phyloP scores from a whole-genome alignment of 1,140 invertebrate genomes.

The Leucophenga varia region DNA sequence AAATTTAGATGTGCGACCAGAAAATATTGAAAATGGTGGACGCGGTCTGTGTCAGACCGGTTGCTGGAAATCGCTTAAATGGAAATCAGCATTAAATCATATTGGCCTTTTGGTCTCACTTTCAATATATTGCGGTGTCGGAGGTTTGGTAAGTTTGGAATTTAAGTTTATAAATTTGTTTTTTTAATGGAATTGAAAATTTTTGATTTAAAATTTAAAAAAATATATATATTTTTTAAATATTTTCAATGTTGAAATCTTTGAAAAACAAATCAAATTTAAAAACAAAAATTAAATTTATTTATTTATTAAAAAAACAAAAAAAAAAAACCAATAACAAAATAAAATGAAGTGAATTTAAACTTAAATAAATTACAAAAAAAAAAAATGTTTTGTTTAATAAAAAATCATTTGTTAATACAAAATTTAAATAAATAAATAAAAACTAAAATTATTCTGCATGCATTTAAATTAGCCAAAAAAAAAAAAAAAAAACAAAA shows the following conservation, averaged over 20 bases:
- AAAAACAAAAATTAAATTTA: background rate
- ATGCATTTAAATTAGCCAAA: background rate
- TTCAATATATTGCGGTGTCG: constrained; percentile 72
- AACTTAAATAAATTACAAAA: too few relatives aligned
- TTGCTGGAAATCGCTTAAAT: constrained; percentile 50
- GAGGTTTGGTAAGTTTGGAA: constrained; percentile 73
- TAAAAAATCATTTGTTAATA: too few relatives aligned
- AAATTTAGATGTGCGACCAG: constrained; percentile 45
- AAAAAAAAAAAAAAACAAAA: constrained; percentile 13
- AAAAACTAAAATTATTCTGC: constrained; percentile 22
- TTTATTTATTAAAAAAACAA: background rate
- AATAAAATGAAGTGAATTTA: too few relatives aligned
- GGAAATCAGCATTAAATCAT: constrained; percentile 67
- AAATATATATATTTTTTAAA: background rate
- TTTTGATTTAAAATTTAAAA: background rate
- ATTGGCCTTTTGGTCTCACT: constrained; percentile 69
- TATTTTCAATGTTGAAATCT: background rate
- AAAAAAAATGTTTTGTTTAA: too few relatives aligned
- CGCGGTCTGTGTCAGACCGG: constrained; percentile 20
- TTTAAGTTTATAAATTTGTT: too few relatives aligned
- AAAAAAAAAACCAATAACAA: too few relatives aligned
- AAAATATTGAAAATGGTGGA: constrained; percentile 24
- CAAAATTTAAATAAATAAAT: background rate
- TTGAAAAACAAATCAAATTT: background rate
- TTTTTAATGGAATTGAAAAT: too few relatives aligned